These are phyloP conservation scores for Chloroclysta siterata DNA, from an alignment of 2,888 invertebrate species.

Conservation along the genomic window DNA sequence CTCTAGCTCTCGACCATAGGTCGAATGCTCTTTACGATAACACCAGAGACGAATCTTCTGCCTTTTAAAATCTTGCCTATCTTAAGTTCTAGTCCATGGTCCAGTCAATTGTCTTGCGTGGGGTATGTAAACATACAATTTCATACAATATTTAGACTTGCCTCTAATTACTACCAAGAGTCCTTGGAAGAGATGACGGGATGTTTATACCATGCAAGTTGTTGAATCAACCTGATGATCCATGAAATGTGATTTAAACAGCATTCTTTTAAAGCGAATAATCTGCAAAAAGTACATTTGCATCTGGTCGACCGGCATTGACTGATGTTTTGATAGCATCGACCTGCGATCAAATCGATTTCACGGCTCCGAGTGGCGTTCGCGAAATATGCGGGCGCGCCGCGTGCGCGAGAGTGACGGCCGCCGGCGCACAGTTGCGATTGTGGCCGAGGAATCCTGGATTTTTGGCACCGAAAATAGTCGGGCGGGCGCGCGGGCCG, in stretches of 20 bases:
- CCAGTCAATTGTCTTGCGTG: too few relatives aligned
- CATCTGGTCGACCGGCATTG: constrained; percentile 36
- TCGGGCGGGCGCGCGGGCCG: constrained; percentile 74
- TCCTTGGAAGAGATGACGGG: not conserved
- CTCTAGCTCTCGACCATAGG: too few relatives aligned
- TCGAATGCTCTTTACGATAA: too few relatives aligned
- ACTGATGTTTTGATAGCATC: constrained; percentile 41
- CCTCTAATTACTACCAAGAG: too few relatives aligned
- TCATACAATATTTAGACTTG: too few relatives aligned
- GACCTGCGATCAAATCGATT: constrained; percentile 43
- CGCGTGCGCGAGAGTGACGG: constrained; percentile 69
- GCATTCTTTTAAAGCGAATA: not conserved
- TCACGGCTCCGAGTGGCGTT: constrained; percentile 44
- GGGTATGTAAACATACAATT: too few relatives aligned
- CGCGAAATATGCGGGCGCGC: constrained; percentile 36
- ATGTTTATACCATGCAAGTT: not conserved
- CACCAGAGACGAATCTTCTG: too few relatives aligned
- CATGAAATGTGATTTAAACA: not conserved
- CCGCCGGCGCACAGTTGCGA: constrained; percentile 28
- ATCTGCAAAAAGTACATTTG: constrained; percentile 10
- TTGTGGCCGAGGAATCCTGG: constrained; percentile 67
- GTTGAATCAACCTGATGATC: too few relatives aligned
- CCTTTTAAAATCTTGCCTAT: too few relatives aligned
- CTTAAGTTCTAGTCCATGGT: too few relatives aligned
- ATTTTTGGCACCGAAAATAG: constrained; percentile 85